phyloP scores from a whole-genome alignment of 2,888 invertebrate genomes.

The Cerceris rybyensis region DNA sequence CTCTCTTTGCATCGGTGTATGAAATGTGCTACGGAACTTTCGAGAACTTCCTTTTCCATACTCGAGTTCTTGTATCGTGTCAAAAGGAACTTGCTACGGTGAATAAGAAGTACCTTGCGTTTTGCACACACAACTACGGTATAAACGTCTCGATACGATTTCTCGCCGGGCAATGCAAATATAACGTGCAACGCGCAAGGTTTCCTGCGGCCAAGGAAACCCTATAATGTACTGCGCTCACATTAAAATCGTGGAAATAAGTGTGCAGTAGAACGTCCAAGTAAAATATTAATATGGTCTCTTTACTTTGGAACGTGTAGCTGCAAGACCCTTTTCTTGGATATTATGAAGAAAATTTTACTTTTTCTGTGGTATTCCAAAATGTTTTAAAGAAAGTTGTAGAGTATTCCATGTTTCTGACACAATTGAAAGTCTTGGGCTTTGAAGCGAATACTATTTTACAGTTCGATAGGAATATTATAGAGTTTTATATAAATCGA shows the following conservation, averaged over 20 bases:
- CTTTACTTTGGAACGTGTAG: too few relatives aligned
- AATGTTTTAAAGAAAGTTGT: too few relatives aligned
- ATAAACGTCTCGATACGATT: conserved; percentile 40
- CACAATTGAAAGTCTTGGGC: too few relatives aligned
- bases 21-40: neutral
- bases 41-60: conserved; percentile 17
- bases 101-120: conserved; percentile 43
- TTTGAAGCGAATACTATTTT: too few relatives aligned
- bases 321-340: too few relatives aligned
- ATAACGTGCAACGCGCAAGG: conserved; percentile 24
- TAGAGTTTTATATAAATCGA: too few relatives aligned
- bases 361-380: too few relatives aligned
- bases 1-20: too few relatives aligned
- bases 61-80: conserved; percentile 27
- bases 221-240: conserved; percentile 20
- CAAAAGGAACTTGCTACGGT: conserved; percentile 28
- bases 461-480: too few relatives aligned
- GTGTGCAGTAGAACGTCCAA: neutral
- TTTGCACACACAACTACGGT: conserved; percentile 11
- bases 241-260: conserved; percentile 33
- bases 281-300: too few relatives aligned
- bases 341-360: too few relatives aligned
- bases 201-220: conserved; percentile 38
- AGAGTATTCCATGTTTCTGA: too few relatives aligned
- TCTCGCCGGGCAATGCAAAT: conserved; percentile 40